These are phyloP conservation scores for Phainopepla nitens DNA, from an alignment of 2,113 vertebrate genomes.

Conservation along the genomic window DNA sequence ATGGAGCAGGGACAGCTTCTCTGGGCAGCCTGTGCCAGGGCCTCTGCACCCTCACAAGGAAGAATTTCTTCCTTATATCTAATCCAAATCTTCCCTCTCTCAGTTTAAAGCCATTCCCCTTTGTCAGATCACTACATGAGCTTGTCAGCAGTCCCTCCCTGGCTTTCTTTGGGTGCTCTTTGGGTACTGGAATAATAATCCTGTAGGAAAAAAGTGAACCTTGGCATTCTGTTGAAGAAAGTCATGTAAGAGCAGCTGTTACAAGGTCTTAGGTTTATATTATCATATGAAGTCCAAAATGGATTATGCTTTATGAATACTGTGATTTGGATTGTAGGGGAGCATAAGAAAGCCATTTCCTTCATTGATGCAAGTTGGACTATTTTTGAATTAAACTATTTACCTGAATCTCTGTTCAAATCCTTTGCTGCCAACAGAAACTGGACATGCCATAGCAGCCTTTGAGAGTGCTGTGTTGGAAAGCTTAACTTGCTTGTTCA, in stretches of 20 bases:
- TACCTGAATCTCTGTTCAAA: neutral
- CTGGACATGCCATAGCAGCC: rapidly evolving
- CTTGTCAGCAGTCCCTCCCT: neutral
- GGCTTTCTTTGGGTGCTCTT: neutral
- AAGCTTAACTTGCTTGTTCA: neutral
- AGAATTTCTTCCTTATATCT: neutral
- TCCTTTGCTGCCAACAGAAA: neutral
- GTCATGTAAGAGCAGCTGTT: neutral
- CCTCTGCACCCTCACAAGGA: neutral
- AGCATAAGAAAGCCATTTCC: neutral
- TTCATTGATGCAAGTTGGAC: neutral
- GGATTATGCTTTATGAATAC: neutral
- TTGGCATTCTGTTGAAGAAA: neutral
- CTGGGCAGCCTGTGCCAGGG: neutral
- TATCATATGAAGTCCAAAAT: neutral
- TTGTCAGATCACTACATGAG: neutral
- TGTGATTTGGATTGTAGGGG: neutral
- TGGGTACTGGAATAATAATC: neutral
- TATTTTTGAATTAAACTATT: neutral
- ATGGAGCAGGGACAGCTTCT: neutral
- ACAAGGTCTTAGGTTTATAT: neutral
- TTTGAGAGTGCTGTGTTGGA: neutral
- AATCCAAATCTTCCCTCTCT: neutral
- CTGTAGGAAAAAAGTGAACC: neutral
- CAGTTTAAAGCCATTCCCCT: neutral